phyloP scores from a whole-genome alignment of 2,797 vertebrate species.

The Meriones psammophilus region DNA sequence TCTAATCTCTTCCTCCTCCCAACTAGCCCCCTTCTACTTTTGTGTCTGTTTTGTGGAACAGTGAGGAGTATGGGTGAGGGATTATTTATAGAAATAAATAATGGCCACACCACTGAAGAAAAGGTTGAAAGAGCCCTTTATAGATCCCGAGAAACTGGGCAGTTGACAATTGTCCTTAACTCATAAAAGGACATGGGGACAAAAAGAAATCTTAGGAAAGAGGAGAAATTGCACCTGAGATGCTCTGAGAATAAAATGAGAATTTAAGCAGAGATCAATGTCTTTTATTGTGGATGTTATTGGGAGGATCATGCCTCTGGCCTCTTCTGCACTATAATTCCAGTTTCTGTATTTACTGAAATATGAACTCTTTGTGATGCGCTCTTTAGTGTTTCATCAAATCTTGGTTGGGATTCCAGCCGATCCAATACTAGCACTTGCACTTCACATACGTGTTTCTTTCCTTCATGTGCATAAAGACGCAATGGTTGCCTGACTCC shows the following conservation, averaged over 20 bases:
- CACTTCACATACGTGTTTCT: background rate
- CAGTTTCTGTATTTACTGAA: slow-evolving; percentile 19
- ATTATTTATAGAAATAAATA: background rate
- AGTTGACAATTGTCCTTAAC: background rate
- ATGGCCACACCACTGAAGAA: background rate
- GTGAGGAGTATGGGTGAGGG: background rate
- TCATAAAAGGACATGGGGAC: background rate
- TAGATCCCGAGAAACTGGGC: background rate
- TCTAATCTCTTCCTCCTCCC: background rate
- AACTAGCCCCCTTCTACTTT: background rate
- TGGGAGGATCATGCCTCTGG: background rate
- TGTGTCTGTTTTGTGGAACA: background rate
- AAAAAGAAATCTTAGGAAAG: background rate
- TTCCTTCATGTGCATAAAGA: background rate
- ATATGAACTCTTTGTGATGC: background rate
- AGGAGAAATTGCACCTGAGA: background rate
- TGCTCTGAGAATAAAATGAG: background rate
- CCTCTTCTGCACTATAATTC: background rate
- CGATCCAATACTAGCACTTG: background rate
- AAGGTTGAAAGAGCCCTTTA: background rate
- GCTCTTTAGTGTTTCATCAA: slow-evolving; percentile 6
- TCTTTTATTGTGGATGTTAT: background rate
- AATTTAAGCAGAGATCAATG: background rate
- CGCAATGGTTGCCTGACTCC: background rate
- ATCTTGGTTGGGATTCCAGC: slow-evolving; percentile 24